phyloP scores from a whole-genome alignment of 2,113 vertebrate genomes.

The Hyla sarda region DNA sequence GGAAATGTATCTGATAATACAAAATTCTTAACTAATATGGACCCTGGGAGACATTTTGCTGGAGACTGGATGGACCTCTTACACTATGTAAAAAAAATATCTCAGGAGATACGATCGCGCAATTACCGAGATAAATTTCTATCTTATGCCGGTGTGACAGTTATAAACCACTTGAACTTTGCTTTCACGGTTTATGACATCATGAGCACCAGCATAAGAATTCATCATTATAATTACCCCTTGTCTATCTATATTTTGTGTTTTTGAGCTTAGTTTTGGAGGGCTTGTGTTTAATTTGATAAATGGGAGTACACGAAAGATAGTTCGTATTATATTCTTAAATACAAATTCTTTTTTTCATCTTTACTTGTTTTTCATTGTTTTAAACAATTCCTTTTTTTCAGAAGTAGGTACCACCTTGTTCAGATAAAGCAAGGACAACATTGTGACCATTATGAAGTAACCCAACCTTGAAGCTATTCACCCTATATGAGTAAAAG shows the following conservation, averaged over 20 bases:
- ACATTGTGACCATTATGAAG: background rate
- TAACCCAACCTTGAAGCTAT: constrained; percentile 14
- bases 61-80: constrained; percentile 37
- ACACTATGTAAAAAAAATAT: constrained; percentile 38
- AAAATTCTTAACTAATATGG: constrained; percentile 37
- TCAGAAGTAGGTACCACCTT: background rate
- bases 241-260: constrained; percentile 55
- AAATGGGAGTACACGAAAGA: constrained; percentile 21
- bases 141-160: constrained; percentile 48
- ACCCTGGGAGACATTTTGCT: constrained; percentile 37
- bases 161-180: constrained; percentile 59
- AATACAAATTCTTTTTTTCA: constrained; percentile 15
- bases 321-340: constrained; percentile 33
- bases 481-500: background rate
- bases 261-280: constrained; percentile 27
- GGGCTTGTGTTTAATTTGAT: constrained; percentile 44
- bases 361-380: background rate
- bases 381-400: background rate
- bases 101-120: constrained; percentile 47
- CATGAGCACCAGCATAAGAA: constrained; percentile 48
- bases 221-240: constrained; percentile 59
- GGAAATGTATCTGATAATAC: constrained; percentile 27
- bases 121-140: constrained; percentile 59
- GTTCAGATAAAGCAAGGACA: constrained; percentile 25
- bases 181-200: constrained; percentile 58